Evolutionary conservation across 2,888 invertebrate species (phyloP).

Genomic region (Eilema sororculum): DNA sequence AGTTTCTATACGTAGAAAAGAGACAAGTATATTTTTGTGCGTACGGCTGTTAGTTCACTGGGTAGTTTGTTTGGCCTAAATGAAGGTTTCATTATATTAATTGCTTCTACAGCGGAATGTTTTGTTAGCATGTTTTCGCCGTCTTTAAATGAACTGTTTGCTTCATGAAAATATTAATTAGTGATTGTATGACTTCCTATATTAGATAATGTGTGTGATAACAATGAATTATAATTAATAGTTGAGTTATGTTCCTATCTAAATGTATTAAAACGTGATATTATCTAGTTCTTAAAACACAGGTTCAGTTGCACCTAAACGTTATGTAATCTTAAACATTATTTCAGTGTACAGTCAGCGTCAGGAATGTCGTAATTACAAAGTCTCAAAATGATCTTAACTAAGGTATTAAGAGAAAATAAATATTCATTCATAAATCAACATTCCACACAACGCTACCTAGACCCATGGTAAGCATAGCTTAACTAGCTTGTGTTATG

Average conservation of each 20-base stretch:
- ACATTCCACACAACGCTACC: no score
- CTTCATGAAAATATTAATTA: slow-evolving; percentile 28
- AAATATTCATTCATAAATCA: no score
- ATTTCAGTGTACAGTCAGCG: no score
- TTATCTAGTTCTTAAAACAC: no score
- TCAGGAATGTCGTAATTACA: no score
- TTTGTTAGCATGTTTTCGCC: slow-evolving; percentile 51
- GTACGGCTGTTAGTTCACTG: slow-evolving; percentile 55
- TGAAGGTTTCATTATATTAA: slow-evolving; percentile 77
- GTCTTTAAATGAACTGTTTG: slow-evolving; percentile 35
- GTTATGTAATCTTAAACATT: no score
- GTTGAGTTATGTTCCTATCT: background rate
- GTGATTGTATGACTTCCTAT: slow-evolving; percentile 14
- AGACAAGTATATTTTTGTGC: slow-evolving; percentile 63
- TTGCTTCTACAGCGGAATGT: slow-evolving; percentile 67
- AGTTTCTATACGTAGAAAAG: slow-evolving; percentile 58
- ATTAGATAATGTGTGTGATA: slow-evolving; percentile 11
- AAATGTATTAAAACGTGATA: background rate
- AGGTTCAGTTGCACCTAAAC: no score
- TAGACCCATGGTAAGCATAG: no score
- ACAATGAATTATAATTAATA: slow-evolving; percentile 3
- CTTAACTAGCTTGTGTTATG: no score
- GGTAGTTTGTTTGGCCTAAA: slow-evolving; percentile 72
- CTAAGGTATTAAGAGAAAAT: no score
- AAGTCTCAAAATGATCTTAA: no score